Evolutionary conservation across 1,140 invertebrate species (phyloP).

Genomic region (Prorops nasuta): DNA sequence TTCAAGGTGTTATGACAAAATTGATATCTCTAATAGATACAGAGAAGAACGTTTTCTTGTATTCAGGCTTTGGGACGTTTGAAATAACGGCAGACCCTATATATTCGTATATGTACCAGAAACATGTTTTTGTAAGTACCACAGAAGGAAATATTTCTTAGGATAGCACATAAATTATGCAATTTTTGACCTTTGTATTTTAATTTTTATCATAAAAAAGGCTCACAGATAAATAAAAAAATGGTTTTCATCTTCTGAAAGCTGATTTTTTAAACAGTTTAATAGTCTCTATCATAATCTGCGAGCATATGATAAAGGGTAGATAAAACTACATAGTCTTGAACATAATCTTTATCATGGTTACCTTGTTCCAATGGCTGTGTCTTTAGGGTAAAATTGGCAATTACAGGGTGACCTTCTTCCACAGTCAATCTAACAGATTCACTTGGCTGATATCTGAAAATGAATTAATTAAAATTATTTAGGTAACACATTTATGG

Average conservation of each 20-base stretch:
- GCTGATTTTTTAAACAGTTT: too few relatives aligned
- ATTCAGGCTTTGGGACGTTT: too few relatives aligned
- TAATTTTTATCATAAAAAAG: conserved; percentile 6
- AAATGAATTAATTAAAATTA: conserved; percentile 17
- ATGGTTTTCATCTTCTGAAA: conserved; percentile 4
- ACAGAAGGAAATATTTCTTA: too few relatives aligned
- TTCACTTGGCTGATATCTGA: conserved; percentile 52
- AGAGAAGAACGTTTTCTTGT: too few relatives aligned
- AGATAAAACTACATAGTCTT: conserved; percentile 38
- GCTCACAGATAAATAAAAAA: conserved; percentile 7
- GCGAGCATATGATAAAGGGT: conserved; percentile 23
- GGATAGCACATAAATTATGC: too few relatives aligned
- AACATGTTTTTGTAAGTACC: too few relatives aligned
- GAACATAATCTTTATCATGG: conserved; percentile 37
- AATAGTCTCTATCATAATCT: conserved; percentile 27
- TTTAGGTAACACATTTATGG: conserved; percentile 1
- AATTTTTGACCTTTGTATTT: too few relatives aligned
- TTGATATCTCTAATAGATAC: too few relatives aligned
- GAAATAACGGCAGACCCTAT: too few relatives aligned
- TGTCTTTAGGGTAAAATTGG: conserved; percentile 55
- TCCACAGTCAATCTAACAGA: conserved; percentile 45
- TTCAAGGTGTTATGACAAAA: too few relatives aligned
- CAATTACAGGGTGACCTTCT: conserved; percentile 40
- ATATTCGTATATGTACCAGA: too few relatives aligned
- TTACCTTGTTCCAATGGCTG: conserved; percentile 48